These are phyloP conservation scores for Heterotis niloticus DNA, from an alignment of 2,113 vertebrate species.

Conservation along the genomic window DNA sequence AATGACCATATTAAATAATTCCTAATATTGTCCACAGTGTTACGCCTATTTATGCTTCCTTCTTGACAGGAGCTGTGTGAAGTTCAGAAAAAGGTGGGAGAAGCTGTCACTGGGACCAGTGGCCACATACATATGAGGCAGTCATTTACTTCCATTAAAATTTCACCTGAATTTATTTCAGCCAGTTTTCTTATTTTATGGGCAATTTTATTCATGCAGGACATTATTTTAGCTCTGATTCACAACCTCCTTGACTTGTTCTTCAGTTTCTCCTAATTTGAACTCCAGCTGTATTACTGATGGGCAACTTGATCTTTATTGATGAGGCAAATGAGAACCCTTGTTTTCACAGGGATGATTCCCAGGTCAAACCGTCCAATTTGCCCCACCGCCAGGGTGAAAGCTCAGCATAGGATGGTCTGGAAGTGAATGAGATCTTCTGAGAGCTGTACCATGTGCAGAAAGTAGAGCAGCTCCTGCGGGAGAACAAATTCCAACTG, in stretches of 20 bases:
- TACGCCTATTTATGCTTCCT: not conserved
- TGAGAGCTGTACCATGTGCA: slow-evolving; percentile 20
- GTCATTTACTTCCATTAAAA: too few species aligned
- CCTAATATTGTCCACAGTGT: not conserved
- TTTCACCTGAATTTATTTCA: too few species aligned
- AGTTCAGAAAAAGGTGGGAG: too few species aligned
- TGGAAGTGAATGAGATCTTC: slow-evolving; percentile 17
- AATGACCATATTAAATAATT: not conserved
- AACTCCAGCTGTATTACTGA: not conserved
- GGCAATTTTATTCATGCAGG: slow-evolving; percentile 6
- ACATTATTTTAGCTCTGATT: not conserved
- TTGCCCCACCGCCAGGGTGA: slow-evolving; percentile 25
- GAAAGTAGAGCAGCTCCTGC: slow-evolving; percentile 24
- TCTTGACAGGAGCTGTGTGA: slow-evolving; percentile 14
- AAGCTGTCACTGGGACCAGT: not conserved
- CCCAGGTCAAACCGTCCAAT: slow-evolving; percentile 11
- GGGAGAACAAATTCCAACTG: slow-evolving; percentile 29
- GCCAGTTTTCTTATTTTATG: not conserved
- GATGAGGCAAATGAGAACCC: not conserved
- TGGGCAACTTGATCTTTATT: not conserved
- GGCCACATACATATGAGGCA: too few species aligned
- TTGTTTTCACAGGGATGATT: slow-evolving; percentile 12
- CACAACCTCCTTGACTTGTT: not conserved
- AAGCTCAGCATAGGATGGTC: slow-evolving; percentile 15
- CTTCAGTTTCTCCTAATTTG: not conserved